Conservation (phyloP, 2,113 vertebrate species). For the Erythrolamprus reginae region DNA sequence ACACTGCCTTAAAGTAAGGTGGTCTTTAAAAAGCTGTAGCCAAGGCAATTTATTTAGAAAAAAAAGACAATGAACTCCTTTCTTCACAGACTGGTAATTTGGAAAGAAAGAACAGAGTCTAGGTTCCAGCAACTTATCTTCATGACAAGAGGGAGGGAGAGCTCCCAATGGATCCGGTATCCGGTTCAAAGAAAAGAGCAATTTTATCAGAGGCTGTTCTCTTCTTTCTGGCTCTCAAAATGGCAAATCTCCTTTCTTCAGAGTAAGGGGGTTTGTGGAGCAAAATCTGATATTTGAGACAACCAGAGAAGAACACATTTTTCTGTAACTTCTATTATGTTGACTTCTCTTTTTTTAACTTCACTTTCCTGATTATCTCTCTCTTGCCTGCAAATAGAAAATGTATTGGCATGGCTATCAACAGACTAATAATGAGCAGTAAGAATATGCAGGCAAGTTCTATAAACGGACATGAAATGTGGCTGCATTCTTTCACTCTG, state of each 20-base stretch:
- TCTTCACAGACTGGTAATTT: background rate
- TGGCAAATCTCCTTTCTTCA: background rate
- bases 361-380: background rate
- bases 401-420: background rate
- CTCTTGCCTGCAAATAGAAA: background rate
- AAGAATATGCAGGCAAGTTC: background rate
- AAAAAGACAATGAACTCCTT: background rate
- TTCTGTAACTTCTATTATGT: background rate
- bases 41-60: background rate
- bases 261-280: background rate
- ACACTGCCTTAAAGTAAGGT: background rate
- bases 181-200: background rate
- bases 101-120: background rate
- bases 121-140: background rate
- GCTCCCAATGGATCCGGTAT: background rate
- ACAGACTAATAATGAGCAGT: background rate
- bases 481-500: background rate
- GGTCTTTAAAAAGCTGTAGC: background rate
- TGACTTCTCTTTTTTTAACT: background rate
- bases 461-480: background rate
- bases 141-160: background rate
- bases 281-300: background rate
- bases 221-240: background rate
- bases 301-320: background rate
- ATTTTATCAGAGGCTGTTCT: background rate